Evolutionary conservation across 2,888 invertebrate species (phyloP), one percentile per base, ranked within the genome.

Genomic region (Drosophila glabriapex): DNA sequence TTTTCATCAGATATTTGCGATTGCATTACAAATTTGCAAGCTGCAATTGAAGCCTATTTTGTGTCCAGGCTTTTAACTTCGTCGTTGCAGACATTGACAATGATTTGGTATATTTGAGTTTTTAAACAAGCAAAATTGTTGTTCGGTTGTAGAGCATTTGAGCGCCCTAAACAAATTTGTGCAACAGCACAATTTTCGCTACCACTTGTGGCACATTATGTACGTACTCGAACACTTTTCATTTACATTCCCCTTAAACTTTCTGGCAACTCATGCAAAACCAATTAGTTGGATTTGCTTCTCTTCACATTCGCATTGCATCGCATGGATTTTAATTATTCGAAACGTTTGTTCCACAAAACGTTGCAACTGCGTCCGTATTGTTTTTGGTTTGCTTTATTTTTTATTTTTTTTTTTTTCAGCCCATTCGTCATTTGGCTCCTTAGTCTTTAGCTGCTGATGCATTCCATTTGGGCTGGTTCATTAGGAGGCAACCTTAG

Each of bases 251-350:
- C 12, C 56, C 43, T 19, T 46, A 19, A 31, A 10, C 59, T 31
- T 74, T 58, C 55, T 39, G 76, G 53, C 65, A 88, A 85, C 83
- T 88, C 91, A 91, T 91, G 87, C 91, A 91, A 89, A 87, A 89
- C 91, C 87, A 91, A 88, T 88, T 91, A 88, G 90, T 76, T 85
- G 75, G 89, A 83, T 75, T 89, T 83, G 83, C 85, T 81, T 83
- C 82, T 83, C 69, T 80, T 72, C 89, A 78, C 75, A 84, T 69
- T 69, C 68, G 69, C 72, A 73, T 65, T 64, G 72, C 70, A 85
- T 66, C 53, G 87, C 73, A n/a, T 46, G 65, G 68, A 56, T 66
- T 79, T 79, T 79, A 79, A 82, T 79, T 79, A 82, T 69, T 82
- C 60, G 60, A 64, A 61, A 50, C 54, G 82, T 68, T 81, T 80